Conservation (phyloP, 2,888 invertebrate species). For the Drosophila maculinotata region DNA sequence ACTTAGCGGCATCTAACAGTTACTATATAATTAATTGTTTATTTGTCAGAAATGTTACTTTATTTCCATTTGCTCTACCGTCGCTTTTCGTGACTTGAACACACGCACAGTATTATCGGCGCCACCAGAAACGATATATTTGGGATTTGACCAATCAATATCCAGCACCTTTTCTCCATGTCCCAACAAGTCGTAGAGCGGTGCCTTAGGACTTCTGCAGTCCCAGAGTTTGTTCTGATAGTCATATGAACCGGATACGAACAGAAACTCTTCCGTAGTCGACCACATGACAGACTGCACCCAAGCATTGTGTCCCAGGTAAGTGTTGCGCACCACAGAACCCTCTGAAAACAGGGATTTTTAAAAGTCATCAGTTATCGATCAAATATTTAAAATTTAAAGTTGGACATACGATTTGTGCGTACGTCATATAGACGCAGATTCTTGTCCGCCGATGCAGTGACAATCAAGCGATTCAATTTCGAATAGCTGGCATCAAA, state of each 20-base stretch:
- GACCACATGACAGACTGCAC: conserved; percentile 97
- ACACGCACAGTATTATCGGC: conserved; percentile 96
- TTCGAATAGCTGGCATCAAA: conserved; percentile 94
- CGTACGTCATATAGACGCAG: conserved; percentile 96
- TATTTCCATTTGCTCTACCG: conserved; percentile 54
- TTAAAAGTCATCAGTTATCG: background rate
- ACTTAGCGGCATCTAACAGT: conserved; percentile 40
- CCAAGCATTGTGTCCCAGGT: conserved; percentile 95
- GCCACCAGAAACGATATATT: conserved; percentile 95
- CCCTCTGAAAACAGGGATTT: conserved; percentile 88
- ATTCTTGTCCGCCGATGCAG: conserved; percentile 96
- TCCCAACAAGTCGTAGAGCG: conserved; percentile 95
- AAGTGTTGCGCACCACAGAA: conserved; percentile 93
- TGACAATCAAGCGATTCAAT: conserved; percentile 90
- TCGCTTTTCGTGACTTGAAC: conserved; percentile 88
- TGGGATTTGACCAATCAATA: conserved; percentile 96
- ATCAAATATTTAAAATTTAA: background rate
- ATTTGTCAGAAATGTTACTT: conserved; percentile 36
- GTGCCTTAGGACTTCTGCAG: conserved; percentile 94
- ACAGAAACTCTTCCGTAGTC: conserved; percentile 91
- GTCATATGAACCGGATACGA: conserved; percentile 97
- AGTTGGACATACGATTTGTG: conserved; percentile 88
- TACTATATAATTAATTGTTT: conserved; percentile 34
- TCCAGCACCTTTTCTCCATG: conserved; percentile 97
- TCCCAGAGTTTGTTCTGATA: conserved; percentile 98